Evolutionary conservation across 2,888 invertebrate species (phyloP).

Genomic region (Lochmaea capreae): DNA sequence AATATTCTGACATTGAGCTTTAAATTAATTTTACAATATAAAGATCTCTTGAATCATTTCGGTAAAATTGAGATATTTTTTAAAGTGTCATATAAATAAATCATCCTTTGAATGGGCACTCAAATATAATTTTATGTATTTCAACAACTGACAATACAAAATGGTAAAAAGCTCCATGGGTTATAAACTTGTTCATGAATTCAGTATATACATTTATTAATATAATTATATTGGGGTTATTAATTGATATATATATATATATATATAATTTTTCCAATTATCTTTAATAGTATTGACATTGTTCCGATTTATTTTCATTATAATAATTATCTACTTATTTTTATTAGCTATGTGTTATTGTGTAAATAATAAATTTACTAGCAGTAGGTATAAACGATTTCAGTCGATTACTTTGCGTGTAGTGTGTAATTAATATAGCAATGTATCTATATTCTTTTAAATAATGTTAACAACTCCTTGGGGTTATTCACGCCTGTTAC

Average conservation of each 20-base stretch:
- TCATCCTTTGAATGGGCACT: too few species aligned
- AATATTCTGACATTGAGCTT: too few species aligned
- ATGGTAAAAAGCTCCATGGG: too few species aligned
- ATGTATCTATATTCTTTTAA: background rate
- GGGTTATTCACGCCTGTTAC: background rate
- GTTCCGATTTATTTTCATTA: conserved; percentile 18
- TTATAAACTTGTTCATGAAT: too few species aligned
- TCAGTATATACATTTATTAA: background rate
- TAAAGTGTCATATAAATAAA: too few species aligned
- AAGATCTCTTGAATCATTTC: too few species aligned
- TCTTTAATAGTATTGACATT: conserved; percentile 28
- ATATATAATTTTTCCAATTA: conserved; percentile 14
- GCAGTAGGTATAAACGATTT: background rate
- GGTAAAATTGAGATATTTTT: too few species aligned
- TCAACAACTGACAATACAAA: too few species aligned
- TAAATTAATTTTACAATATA: too few species aligned
- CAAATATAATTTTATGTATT: too few species aligned
- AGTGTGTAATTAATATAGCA: conserved; percentile 1
- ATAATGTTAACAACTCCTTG: background rate
- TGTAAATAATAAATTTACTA: conserved; percentile 8
- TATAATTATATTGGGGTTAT: background rate
- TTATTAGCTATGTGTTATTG: background rate
- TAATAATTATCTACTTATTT: conserved; percentile 6
- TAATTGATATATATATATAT: conserved; percentile 14
- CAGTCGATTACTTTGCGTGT: background rate